These are phyloP conservation scores for Drosophila neocordata DNA, from an alignment of 1,140 invertebrate genomes.

Conservation along the genomic window DNA sequence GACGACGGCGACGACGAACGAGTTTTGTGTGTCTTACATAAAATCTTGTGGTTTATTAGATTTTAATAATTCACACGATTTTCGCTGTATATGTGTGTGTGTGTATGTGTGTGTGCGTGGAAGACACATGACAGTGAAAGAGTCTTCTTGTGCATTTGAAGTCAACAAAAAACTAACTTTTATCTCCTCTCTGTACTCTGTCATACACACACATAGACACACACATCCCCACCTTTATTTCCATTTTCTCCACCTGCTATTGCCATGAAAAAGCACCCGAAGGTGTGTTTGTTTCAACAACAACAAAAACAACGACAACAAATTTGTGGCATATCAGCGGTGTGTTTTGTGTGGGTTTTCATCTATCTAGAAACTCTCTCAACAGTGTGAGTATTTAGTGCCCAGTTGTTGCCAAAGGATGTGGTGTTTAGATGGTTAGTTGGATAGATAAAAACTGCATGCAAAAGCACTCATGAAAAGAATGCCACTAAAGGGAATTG, in stretches of 20 bases:
- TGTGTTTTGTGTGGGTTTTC: constrained; percentile 57
- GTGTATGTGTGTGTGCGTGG: constrained; percentile 29
- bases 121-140: constrained; percentile 68
- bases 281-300: constrained; percentile 76
- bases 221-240: too few species aligned
- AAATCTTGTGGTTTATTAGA: constrained; percentile 83
- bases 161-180: constrained; percentile 78
- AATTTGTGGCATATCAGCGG: constrained; percentile 80
- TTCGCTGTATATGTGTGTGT: constrained; percentile 20
- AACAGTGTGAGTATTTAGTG: constrained; percentile 2
- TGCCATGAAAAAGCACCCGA: constrained; percentile 57
- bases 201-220: not conserved
- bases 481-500: constrained; percentile 78
- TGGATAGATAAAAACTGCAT: constrained; percentile 38
- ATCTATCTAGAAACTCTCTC: not conserved
- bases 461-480: constrained; percentile 7
- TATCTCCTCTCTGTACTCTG: constrained; percentile 61
- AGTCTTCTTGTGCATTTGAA: constrained; percentile 63
- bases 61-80: constrained; percentile 83
- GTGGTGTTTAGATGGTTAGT: constrained; percentile 25
- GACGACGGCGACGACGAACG: constrained; percentile 50
- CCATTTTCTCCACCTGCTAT: not conserved
- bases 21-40: constrained; percentile 75
- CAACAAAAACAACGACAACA: constrained; percentile 62
- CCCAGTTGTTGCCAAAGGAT: constrained; percentile 48